A percentile compares a stretch with the other conserved stretches of the same genome.
Conservation (phyloP, 37 sponge, comb jelly and placozoan genomes). For the Aplysina aerophoba region DNA sequence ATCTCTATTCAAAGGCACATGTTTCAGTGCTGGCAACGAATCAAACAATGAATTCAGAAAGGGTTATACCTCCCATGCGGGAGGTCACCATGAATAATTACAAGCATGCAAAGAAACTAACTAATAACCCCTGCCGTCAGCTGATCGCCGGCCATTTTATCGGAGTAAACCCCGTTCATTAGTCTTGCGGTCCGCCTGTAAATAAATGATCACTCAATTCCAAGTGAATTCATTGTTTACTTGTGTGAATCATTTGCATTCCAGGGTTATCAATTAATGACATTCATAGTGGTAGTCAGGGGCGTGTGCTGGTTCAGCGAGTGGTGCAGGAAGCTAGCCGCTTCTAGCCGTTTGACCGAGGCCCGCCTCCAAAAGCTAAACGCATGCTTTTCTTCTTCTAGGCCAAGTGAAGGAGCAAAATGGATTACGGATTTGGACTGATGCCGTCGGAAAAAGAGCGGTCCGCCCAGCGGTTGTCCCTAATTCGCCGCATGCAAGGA, state of each 20-base stretch:
- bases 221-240: not conserved
- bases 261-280: conserved; percentile 3
- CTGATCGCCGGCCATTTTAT: not conserved
- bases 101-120: conserved; percentile 34
- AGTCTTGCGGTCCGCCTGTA: not conserved
- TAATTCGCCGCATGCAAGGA: conserved; percentile 11
- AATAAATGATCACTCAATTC: not conserved
- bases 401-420: no score
- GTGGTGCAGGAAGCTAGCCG: not conserved
- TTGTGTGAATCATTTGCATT: conserved; percentile 9
- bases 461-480: conserved; percentile 25
- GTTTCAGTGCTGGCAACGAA: no score
- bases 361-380: not conserved
- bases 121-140: conserved; percentile 71
- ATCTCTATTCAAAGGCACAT: no score
- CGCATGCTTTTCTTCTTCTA: no score
- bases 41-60: no score
- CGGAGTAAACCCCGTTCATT: conserved; percentile 17
- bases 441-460: conserved; percentile 27
- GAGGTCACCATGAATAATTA: no score
- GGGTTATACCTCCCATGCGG: no score
- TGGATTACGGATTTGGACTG: no score
- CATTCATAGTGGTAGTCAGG: conserved; percentile 8
- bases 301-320: not conserved
- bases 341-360: not conserved